Evolutionary conservation across 2,113 vertebrate species (phyloP).

Genomic region (Hylia prasina): DNA sequence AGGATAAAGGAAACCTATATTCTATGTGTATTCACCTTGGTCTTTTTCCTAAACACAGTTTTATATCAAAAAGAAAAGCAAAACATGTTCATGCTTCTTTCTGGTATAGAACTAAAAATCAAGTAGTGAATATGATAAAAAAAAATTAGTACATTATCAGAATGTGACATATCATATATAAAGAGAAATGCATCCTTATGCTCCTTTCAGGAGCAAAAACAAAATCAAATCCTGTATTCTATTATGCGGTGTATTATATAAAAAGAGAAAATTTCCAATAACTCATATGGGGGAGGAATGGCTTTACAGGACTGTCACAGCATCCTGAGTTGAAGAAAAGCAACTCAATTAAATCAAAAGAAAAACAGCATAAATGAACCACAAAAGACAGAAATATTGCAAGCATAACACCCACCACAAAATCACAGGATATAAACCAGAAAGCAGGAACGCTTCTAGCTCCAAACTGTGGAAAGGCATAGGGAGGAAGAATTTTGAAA

Average conservation of each 20-base stretch:
- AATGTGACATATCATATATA: neutral
- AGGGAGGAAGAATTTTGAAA: neutral
- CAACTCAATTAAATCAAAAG: neutral
- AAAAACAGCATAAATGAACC: slow-evolving; percentile 1
- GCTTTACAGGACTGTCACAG: neutral
- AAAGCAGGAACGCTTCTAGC: neutral
- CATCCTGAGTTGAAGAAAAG: neutral
- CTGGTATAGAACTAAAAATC: neutral
- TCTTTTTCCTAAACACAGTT: neutral
- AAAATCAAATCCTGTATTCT: neutral
- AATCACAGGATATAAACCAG: neutral
- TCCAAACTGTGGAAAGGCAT: neutral
- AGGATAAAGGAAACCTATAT: neutral
- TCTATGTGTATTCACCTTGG: neutral
- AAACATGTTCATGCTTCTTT: neutral
- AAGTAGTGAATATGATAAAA: neutral
- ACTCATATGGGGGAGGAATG: neutral
- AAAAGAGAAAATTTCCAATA: neutral
- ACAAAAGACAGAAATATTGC: slow-evolving; percentile 1
- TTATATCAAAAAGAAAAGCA: neutral
- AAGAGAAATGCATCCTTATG: neutral
- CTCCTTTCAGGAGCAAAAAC: neutral
- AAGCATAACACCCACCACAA: neutral
- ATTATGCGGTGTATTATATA: neutral
- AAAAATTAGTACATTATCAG: neutral